phyloP scores from a whole-genome alignment of 1,140 invertebrate species.

The Pogonomyrmex californicus region DNA sequence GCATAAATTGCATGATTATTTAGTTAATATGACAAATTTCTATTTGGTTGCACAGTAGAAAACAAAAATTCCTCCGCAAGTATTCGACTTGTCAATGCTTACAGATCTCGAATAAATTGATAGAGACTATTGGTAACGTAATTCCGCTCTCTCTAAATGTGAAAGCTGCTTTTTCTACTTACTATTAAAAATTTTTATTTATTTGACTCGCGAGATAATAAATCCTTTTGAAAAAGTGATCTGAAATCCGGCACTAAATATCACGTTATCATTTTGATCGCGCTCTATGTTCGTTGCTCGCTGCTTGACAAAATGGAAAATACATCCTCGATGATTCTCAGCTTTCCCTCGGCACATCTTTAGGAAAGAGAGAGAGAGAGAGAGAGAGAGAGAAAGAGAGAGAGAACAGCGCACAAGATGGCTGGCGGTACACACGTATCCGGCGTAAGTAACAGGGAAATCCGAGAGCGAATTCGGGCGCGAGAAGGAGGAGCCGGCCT shows the following conservation, averaged over 20 bases:
- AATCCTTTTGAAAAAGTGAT: not conserved
- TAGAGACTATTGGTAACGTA: conserved; percentile 5
- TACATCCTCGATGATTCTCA: not conserved
- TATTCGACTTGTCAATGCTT: not conserved
- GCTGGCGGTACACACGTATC: conserved; percentile 59
- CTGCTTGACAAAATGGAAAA: not conserved
- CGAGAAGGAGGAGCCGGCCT: conserved; percentile 28
- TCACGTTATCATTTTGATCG: not conserved
- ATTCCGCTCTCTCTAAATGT: not conserved
- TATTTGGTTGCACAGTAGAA: not conserved
- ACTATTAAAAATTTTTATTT: not conserved
- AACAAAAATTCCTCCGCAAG: not conserved
- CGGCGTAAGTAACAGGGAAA: conserved; percentile 48
- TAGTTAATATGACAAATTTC: not conserved
- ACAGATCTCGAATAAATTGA: not conserved
- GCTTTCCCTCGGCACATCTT: not conserved
- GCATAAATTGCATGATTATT: not conserved
- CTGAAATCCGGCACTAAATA: not conserved
- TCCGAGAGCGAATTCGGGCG: conserved; percentile 10
- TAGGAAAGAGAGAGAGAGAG: not conserved
- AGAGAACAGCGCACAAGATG: conserved; percentile 27
- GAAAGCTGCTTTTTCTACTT: conserved; percentile 4
- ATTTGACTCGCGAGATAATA: not conserved
- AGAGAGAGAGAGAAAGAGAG: not conserved
- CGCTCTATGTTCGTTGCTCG: not conserved